Evolutionary conservation across 2,797 vertebrate genomes (phyloP).

Genomic region (Falco peregrinus): DNA sequence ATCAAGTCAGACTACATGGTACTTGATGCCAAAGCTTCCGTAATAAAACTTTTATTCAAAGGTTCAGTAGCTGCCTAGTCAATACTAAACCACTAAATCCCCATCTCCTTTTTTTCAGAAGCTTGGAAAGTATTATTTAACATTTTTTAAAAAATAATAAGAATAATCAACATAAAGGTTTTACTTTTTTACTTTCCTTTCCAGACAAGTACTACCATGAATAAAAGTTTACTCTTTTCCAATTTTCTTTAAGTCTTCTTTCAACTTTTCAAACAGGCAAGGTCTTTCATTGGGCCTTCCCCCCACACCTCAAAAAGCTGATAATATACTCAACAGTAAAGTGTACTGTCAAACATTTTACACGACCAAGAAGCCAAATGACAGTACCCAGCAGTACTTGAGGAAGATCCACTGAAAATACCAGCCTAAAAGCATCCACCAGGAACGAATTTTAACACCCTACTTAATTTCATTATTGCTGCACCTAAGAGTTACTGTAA

Average conservation of each 20-base stretch:
- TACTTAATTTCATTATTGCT: background rate
- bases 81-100: background rate
- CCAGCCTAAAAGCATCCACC: background rate
- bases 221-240: background rate
- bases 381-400: background rate
- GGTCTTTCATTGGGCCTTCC: background rate
- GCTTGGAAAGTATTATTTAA: background rate
- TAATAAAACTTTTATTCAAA: background rate
- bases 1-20: background rate
- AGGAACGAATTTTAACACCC: background rate
- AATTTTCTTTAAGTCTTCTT: background rate
- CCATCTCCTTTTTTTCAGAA: background rate
- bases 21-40: background rate
- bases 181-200: background rate
- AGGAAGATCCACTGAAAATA: background rate
- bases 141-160: background rate
- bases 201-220: background rate
- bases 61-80: background rate
- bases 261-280: background rate
- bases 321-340: background rate
- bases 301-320: background rate
- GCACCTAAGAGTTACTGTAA: background rate
- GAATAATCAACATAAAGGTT: background rate
- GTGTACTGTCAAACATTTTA: background rate
- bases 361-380: background rate